A percentile compares a stretch with the other conserved stretches of the same genome.
Evolutionary conservation across 2,113 vertebrate species (phyloP).

Genomic region (Aegotheles bennettii): DNA sequence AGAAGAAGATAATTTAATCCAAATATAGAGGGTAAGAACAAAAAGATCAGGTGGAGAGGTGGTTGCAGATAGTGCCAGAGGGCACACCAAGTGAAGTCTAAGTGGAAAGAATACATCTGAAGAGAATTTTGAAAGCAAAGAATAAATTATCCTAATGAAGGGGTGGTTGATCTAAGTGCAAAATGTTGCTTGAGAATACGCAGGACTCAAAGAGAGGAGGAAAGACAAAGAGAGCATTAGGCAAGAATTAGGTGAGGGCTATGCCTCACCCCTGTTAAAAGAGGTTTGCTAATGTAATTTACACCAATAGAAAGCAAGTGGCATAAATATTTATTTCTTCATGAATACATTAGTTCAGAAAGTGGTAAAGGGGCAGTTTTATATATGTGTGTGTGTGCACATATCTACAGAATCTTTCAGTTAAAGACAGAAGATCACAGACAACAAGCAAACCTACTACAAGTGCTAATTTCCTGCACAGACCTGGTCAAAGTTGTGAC

Average conservation of each 20-base stretch:
- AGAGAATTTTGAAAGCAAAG: background rate
- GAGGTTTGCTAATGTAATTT: background rate
- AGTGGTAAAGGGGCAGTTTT: background rate
- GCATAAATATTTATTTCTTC: background rate
- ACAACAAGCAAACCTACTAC: background rate
- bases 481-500: background rate
- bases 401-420: background rate
- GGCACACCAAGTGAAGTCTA: background rate
- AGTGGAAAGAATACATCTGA: background rate
- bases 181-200: background rate
- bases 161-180: background rate
- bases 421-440: background rate
- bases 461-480: background rate
- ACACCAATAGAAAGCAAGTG: background rate
- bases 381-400: no score
- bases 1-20: background rate
- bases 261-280: background rate
- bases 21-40: background rate
- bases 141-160: conserved; percentile 3
- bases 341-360: background rate
- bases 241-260: background rate
- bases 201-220: background rate
- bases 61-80: background rate
- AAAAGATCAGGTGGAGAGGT: background rate
- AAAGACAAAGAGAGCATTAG: background rate